Evolutionary conservation across 2,113 vertebrate genomes (phyloP).

Genomic region (Vimba vimba): DNA sequence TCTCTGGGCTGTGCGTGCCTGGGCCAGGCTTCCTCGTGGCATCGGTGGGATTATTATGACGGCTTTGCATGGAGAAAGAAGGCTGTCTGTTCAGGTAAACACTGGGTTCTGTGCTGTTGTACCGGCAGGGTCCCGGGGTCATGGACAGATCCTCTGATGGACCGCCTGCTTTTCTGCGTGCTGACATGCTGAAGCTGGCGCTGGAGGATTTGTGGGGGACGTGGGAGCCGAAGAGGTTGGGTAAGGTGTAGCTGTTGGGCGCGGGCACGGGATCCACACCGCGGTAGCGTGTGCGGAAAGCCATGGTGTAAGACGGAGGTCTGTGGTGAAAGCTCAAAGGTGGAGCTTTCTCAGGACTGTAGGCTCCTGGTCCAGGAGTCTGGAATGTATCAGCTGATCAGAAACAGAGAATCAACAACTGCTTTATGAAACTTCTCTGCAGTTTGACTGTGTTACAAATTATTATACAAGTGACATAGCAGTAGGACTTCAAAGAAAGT

Average conservation of each 20-base stretch:
- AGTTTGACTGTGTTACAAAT: no score
- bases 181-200: conserved; percentile 77
- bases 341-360: conserved; percentile 82
- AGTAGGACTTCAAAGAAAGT: no score
- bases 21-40: conserved; percentile 76
- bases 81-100: conserved; percentile 78
- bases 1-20: conserved; percentile 81
- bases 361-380: conserved; percentile 85
- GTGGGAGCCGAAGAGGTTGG: conserved; percentile 79
- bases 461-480: no score
- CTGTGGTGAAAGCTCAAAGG: conserved; percentile 73
- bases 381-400: conserved; percentile 62
- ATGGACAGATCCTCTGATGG: conserved; percentile 77
- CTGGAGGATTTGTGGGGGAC: conserved; percentile 78
- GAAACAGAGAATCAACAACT: neutral
- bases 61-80: conserved; percentile 83
- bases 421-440: neutral
- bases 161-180: conserved; percentile 59
- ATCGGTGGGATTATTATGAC: conserved; percentile 67
- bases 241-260: conserved; percentile 85
- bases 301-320: conserved; percentile 83
- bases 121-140: conserved; percentile 82
- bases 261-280: conserved; percentile 75
- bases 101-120: conserved; percentile 78
- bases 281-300: conserved; percentile 77